These are phyloP conservation scores for Aethes cnicana DNA, from an alignment of 2,888 invertebrate genomes.

Conservation along the genomic window DNA sequence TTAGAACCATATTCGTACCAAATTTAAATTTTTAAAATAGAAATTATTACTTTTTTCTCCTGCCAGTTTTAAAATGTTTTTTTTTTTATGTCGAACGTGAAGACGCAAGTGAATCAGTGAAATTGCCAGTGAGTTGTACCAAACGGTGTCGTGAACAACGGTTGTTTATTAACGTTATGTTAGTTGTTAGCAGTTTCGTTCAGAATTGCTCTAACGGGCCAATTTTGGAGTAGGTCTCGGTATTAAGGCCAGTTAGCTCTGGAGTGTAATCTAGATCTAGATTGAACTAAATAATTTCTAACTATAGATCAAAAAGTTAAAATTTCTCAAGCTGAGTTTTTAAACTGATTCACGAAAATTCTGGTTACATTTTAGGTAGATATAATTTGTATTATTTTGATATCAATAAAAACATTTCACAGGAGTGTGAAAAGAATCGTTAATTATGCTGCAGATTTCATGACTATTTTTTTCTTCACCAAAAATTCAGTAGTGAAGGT, in stretches of 20 bases:
- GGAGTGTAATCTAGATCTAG: too few relatives aligned
- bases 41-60: background rate
- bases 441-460: too few relatives aligned
- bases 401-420: too few relatives aligned
- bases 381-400: too few relatives aligned
- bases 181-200: slow-evolving; percentile 37
- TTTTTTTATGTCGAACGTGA: background rate
- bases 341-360: too few relatives aligned
- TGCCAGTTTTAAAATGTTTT: background rate
- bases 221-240: slow-evolving; percentile 19
- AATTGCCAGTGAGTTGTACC: slow-evolving; percentile 33
- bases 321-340: too few relatives aligned
- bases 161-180: slow-evolving; percentile 37
- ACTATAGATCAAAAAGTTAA: too few relatives aligned
- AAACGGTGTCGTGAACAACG: slow-evolving; percentile 40
- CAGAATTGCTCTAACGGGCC: slow-evolving; percentile 31
- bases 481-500: too few relatives aligned
- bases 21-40: background rate
- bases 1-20: slow-evolving; percentile 26
- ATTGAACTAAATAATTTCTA: too few relatives aligned
- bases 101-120: slow-evolving; percentile 3
- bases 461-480: too few relatives aligned
- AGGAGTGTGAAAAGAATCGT: too few relatives aligned
- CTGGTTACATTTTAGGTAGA: too few relatives aligned
- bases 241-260: slow-evolving; percentile 3